Base-by-base conservation (phyloP, 2,113 vertebrate genomes). In the Saccopteryx bilineata region DNA sequence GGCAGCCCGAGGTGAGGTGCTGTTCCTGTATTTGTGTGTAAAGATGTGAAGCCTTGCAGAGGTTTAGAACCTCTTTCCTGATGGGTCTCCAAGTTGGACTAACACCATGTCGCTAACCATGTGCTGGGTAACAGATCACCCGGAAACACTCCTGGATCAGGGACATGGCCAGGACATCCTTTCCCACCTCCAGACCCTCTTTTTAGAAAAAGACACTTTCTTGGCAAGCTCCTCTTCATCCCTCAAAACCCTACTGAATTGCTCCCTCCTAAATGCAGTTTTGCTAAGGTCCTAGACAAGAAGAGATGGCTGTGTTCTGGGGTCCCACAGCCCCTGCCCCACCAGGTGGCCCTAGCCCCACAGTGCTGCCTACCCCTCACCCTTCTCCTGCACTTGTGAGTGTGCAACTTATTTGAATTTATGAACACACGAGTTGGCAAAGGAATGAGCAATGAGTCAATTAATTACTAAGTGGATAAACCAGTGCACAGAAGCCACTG, bases 321-420 rank as follows among this genome's bases (percentile, higher is more conserved):
- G 81, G 48, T 21, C 86, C 13, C 66, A 10, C 31, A 15, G 90
- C 10, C 19, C 13, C 58, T 10, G 21, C 12, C 17, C 14, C 54
- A 12, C 52, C 1, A 2, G 75, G 28, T 46, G 28, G 21, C 15
- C 26, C 21, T n/a, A 3, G 58, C 1, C 7, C 52, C n/a, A 1
- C 5, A 0, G 39, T 17, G 8, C 39, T 2, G 10, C 26, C 4
- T 0, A 5, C 5, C 54, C 21, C 15, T 19, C 0, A 4, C 10
- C 2, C 12, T 26, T 17, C 5, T 7, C 31, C 28, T 12, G 13
- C 12, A 19, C 6, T 17, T 21, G 5, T 0, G 5, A 23, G 11
- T 17, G 7, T 1, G 3, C 26, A 14, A 33, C 14, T 26, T 14
- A 1, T 19, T 0, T 7, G 23, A 72, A n/a, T 0, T 0, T 52